Evolutionary conservation across 2,888 invertebrate genomes (phyloP).

Genomic region (Lasius platythorax): DNA sequence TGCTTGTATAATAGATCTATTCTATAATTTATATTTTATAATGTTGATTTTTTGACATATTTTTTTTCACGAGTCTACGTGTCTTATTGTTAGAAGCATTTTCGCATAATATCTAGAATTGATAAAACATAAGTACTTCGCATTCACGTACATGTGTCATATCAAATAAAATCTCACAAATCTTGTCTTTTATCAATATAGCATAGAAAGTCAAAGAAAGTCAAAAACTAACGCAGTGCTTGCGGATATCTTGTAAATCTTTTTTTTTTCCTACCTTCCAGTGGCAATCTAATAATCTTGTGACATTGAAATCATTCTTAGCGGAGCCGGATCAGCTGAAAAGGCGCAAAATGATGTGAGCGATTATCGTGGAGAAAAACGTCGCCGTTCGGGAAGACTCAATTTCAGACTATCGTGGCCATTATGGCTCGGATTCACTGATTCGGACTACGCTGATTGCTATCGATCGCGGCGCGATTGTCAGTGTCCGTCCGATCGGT

Average conservation of each 20-base stretch:
- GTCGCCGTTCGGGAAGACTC: constrained; percentile 17
- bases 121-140: neutral
- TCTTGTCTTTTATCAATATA: neutral
- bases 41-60: neutral
- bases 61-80: neutral
- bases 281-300: neutral
- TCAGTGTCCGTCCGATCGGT: constrained; percentile 70
- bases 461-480: constrained; percentile 72
- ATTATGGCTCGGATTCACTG: constrained; percentile 24
- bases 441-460: constrained; percentile 58
- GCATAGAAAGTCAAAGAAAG: neutral
- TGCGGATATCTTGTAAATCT: neutral
- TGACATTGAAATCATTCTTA: neutral
- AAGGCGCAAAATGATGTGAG: constrained; percentile 19
- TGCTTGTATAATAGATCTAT: neutral
- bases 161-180: neutral
- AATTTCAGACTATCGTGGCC: constrained; percentile 20
- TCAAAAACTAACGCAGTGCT: neutral
- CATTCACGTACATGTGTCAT: neutral
- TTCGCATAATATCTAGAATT: neutral
- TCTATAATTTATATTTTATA: neutral
- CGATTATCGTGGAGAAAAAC: constrained; percentile 15
- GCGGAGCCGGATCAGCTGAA: constrained; percentile 2
- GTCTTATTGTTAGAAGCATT: neutral
- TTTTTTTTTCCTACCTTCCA: neutral